phyloP scores from a whole-genome alignment of 2,797 vertebrate genomes.

The Acridotheres tristis region DNA sequence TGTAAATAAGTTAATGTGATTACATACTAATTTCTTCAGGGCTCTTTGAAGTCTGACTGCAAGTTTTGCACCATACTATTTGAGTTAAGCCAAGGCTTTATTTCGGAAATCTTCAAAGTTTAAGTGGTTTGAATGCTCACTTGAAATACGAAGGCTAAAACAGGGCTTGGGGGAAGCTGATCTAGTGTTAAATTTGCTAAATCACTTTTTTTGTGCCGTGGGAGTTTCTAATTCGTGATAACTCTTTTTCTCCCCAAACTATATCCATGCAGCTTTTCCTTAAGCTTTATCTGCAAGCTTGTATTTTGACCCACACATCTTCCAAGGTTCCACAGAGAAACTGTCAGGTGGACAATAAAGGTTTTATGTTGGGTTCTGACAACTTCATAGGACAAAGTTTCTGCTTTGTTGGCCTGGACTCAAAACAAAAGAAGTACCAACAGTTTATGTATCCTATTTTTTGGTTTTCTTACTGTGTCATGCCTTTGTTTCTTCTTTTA shows the following conservation, averaged over 20 bases:
- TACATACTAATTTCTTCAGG: not conserved
- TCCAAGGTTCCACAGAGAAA: not conserved
- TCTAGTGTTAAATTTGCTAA: not conserved
- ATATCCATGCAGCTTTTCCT: not conserved
- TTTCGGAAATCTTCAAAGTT: not conserved
- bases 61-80: not conserved
- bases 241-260: not conserved
- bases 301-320: not conserved
- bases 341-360: not conserved
- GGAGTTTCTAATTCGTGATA: not conserved
- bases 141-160: not conserved
- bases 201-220: not conserved
- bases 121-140: not conserved
- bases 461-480: not conserved
- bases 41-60: not conserved
- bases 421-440: not conserved
- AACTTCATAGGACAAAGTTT: not conserved
- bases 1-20: not conserved
- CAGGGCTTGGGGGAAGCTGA: not conserved
- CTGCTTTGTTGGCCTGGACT: not conserved
- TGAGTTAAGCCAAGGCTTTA: not conserved
- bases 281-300: not conserved
- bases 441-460: not conserved
- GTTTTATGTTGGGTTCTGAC: not conserved
- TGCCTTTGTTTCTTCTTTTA: not conserved